Conservation (phyloP, 2,797 vertebrate species). For the Macropus fuliginosus region DNA sequence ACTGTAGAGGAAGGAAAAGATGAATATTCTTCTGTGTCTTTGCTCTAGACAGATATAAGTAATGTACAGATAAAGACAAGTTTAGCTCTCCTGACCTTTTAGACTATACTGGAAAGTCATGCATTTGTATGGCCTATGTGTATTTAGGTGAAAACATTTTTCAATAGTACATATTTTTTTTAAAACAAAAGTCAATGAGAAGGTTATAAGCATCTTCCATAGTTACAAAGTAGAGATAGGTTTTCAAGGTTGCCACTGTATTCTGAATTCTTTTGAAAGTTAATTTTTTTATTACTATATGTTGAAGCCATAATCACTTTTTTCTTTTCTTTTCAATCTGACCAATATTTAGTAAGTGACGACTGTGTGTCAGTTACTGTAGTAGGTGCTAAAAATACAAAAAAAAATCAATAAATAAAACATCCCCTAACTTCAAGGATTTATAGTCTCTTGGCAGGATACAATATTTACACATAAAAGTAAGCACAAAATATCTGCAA, state of each 20-base stretch:
- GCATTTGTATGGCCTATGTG: neutral
- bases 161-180: neutral
- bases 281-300: neutral
- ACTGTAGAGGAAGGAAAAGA: neutral
- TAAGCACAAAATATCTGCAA: neutral
- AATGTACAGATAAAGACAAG: neutral
- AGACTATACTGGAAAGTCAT: neutral
- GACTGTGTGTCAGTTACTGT: neutral
- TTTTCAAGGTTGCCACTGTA: neutral
- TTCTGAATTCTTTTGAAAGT: neutral
- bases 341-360: neutral
- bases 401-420: neutral
- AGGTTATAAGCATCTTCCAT: neutral
- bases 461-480: neutral
- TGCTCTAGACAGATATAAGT: neutral
- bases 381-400: neutral
- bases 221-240: neutral
- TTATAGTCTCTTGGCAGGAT: neutral
- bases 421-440: neutral
- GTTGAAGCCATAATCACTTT: neutral
- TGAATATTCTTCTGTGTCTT: neutral
- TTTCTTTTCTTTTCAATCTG: neutral
- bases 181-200: neutral
- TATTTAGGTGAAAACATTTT: neutral
- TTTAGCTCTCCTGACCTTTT: constrained; percentile 2